Evolutionary conservation across 2,113 vertebrate species (phyloP), one percentile per base, ranked within the genome.

Genomic region (Nansenia antarctica): DNA sequence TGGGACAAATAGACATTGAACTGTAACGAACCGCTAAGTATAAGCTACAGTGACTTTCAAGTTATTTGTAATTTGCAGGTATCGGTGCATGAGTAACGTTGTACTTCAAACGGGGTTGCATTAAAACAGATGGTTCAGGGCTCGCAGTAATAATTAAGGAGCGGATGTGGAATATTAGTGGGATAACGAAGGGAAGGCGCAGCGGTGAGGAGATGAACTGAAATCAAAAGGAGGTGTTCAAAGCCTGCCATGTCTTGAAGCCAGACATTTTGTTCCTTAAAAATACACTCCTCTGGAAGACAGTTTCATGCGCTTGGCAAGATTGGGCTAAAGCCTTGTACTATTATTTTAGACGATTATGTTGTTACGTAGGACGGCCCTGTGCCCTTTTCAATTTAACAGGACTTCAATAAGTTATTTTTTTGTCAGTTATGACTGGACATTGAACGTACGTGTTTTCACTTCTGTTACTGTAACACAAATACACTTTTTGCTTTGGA

Each of bases 141-240:
- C 70, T 82, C 63, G 72, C 68, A 74, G 67, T 81, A 79, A 82
- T 83, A 85, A 85, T 86, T 84, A 81, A 71, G 68, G 70, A 73
- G 80, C 79, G 82, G 77, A 81, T 88, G 86, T 90, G 79, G 79
- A 82, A 85, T 87, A 82, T 87, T 85, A 82, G 78, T 76, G 72
- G 72, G 67, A 81, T 73, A 81, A 74, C 47, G 57, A 78, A 77
- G 63, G 78, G 57, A 79, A 73, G 73, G 73, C 69, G 39, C 70
- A 64, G 65, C 52, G 54, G 65, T 69, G 72, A 31, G 57, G 70
- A 73, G 85, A 73, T 80, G 62, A 75, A 85, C 58, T 80, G 62
- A 71, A 73, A 79, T 78, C 66, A 76, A 30, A 83, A 85, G 39
- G 64, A 83, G 75, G 80, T 80, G 68, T 79, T 81, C 72, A 74